Evolutionary conservation across 2,113 vertebrate genomes (phyloP).

Genomic region (Pteruthius melanotis): DNA sequence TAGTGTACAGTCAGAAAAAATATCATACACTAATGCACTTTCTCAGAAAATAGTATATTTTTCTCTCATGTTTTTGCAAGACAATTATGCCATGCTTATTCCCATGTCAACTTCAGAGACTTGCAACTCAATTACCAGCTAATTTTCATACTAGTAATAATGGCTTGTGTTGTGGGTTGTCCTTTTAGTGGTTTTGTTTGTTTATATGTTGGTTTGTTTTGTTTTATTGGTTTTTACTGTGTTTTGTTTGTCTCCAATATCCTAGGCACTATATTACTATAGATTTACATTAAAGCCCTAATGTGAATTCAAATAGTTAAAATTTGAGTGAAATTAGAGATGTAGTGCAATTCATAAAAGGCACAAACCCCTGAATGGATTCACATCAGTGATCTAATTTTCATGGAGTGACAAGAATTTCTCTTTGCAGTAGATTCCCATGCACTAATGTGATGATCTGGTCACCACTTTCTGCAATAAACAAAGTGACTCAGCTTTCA

Average conservation of each 20-base stretch:
- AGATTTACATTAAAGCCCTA: neutral
- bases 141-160: neutral
- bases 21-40: neutral
- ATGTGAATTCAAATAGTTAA: neutral
- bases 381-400: neutral
- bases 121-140: neutral
- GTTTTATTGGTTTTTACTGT: neutral
- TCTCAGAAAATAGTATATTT: neutral
- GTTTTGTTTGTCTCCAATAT: neutral
- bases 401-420: neutral
- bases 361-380: neutral
- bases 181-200: neutral
- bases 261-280: neutral
- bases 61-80: neutral
- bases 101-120: neutral
- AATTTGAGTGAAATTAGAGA: neutral
- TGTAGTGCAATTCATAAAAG: neutral
- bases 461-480: neutral
- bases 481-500: neutral
- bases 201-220: neutral
- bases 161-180: accelerated
- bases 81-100: neutral
- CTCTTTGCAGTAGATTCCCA: neutral
- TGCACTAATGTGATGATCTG: neutral
- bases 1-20: neutral